Evolutionary conservation across 1,140 invertebrate species (phyloP).

Genomic region (Gryllus bimaculatus): DNA sequence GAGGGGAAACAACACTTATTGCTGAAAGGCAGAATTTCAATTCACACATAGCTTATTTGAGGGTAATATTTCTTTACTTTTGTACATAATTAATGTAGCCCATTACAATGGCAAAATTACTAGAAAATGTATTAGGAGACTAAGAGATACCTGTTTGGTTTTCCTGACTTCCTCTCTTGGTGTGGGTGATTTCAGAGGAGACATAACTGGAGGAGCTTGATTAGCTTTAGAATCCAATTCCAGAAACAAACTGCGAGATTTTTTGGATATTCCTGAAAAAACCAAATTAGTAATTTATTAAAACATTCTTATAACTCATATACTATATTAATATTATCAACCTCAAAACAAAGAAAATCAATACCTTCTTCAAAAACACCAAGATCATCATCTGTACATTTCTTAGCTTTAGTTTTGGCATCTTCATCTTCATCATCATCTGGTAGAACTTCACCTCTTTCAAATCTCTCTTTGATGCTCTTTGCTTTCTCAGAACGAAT

Average conservation of each 20-base stretch:
- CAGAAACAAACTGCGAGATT: constrained; percentile 74
- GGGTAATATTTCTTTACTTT: too few relatives aligned
- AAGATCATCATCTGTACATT: constrained; percentile 55
- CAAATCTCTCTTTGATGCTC: constrained; percentile 71
- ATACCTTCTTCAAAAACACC: constrained; percentile 74
- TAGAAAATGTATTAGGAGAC: neutral
- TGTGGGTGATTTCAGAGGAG: constrained; percentile 2
- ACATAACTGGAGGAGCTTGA: neutral
- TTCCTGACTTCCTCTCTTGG: constrained; percentile 7
- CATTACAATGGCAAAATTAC: too few relatives aligned
- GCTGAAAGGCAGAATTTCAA: too few relatives aligned
- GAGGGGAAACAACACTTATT: too few relatives aligned
- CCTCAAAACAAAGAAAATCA: too few relatives aligned
- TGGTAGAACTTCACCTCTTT: constrained; percentile 56
- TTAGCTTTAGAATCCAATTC: constrained; percentile 62
- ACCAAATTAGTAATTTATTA: neutral
- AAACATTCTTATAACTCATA: neutral
- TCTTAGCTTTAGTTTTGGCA: constrained; percentile 33
- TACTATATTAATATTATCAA: neutral
- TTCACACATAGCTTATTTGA: too few relatives aligned
- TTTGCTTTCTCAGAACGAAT: constrained; percentile 46
- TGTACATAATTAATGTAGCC: too few relatives aligned
- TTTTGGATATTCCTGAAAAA: constrained; percentile 65
- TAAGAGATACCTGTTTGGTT: constrained; percentile 3
- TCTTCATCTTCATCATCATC: constrained; percentile 46